phyloP scores from a whole-genome alignment of 2,797 vertebrate species.

The Scyliorhinus canicula region DNA sequence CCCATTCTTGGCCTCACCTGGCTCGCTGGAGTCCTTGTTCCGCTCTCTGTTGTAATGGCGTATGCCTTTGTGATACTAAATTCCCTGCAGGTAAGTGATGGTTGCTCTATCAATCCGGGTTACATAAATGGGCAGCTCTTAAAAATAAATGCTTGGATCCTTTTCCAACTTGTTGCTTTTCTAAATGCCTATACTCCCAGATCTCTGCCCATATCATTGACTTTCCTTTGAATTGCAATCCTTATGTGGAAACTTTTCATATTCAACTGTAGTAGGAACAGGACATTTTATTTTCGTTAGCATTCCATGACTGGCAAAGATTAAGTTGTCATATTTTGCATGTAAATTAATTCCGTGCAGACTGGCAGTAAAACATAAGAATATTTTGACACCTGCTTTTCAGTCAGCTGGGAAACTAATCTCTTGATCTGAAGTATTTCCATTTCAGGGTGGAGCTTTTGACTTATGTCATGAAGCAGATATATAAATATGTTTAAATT shows the following conservation, averaged over 20 bases:
- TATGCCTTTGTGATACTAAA: conserved; percentile 71
- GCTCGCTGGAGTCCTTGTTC: conserved; percentile 68
- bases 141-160: background rate
- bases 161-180: background rate
- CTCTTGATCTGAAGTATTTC: conserved; percentile 26
- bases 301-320: conserved; percentile 16
- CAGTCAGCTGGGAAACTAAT: background rate
- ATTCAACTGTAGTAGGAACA: background rate
- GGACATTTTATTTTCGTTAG: background rate
- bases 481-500: background rate
- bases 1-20: conserved; percentile 71
- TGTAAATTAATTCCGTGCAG: background rate
- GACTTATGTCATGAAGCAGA: background rate
- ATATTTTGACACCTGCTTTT: conserved; percentile 32
- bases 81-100: conserved; percentile 63
- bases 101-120: background rate
- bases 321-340: conserved; percentile 12
- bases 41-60: conserved; percentile 65
- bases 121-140: background rate
- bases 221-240: background rate
- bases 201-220: background rate
- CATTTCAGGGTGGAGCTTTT: background rate
- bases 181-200: background rate
- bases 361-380: background rate
- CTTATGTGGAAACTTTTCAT: background rate